phyloP scores from a whole-genome alignment of 2,113 vertebrate species.

The Microcebus murinus region DNA sequence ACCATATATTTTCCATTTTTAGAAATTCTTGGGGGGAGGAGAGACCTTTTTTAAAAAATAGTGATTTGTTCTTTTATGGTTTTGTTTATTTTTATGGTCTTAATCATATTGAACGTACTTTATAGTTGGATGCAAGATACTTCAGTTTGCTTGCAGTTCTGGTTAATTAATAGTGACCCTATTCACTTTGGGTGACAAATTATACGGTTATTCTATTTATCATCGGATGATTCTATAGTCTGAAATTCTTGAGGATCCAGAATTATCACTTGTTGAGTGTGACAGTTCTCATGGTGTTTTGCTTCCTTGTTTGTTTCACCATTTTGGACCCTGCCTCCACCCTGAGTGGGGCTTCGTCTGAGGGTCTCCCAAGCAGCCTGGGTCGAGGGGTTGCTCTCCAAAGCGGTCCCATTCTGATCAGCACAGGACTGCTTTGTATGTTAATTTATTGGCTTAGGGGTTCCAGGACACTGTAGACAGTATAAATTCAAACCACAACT shows the following conservation, averaged over 20 bases:
- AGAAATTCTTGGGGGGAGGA: background rate
- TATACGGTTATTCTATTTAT: background rate
- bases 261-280: background rate
- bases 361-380: background rate
- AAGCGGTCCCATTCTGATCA: background rate
- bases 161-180: background rate
- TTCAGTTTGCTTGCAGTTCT: background rate
- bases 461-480: background rate
- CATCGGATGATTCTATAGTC: background rate
- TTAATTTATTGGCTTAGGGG: background rate
- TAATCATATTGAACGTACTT: background rate
- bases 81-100: background rate
- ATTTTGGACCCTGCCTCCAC: background rate
- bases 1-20: background rate
- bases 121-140: background rate
- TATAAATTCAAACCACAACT: background rate
- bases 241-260: background rate
- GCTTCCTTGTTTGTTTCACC: background rate
- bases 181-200: background rate
- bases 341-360: background rate
- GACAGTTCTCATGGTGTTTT: background rate
- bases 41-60: background rate
- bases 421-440: background rate
- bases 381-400: background rate
- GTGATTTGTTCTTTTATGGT: background rate